Evolutionary conservation across 2,797 vertebrate species (phyloP).

Genomic region (Eulemur coronatus): DNA sequence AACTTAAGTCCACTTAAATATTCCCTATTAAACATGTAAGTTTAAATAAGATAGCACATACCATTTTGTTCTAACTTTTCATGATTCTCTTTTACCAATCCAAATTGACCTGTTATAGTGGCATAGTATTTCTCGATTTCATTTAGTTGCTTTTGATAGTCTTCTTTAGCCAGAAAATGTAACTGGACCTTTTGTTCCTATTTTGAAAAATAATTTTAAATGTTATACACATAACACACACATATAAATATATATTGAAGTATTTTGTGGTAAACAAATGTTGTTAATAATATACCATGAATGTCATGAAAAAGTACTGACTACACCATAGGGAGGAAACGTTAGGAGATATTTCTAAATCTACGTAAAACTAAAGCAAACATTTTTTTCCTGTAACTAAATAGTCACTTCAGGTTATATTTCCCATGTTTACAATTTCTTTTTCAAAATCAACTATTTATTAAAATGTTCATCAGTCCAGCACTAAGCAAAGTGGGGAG

Average conservation of each 20-base stretch:
- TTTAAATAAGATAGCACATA: constrained; percentile 80
- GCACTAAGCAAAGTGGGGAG: neutral
- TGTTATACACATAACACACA: neutral
- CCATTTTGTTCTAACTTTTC: constrained; percentile 92
- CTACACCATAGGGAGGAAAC: neutral
- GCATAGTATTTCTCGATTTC: constrained; percentile 91
- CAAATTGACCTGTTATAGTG: constrained; percentile 88
- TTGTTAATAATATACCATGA: neutral
- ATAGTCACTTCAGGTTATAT: neutral
- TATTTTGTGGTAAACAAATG: neutral
- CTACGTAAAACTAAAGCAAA: constrained; percentile 27
- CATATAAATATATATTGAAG: neutral
- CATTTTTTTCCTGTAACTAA: neutral
- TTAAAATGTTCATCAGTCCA: constrained; percentile 5
- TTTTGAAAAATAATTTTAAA: constrained; percentile 62
- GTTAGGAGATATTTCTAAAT: constrained; percentile 7
- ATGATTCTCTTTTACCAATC: constrained; percentile 89
- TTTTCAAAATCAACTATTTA: constrained; percentile 12
- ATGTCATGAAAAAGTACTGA: constrained; percentile 10
- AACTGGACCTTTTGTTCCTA: constrained; percentile 93
- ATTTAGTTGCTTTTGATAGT: constrained; percentile 91
- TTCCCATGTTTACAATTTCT: neutral
- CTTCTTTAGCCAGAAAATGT: constrained; percentile 90
- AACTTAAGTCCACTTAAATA: constrained; percentile 14
- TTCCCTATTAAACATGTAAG: constrained; percentile 3